phyloP scores from a whole-genome alignment of 2,888 invertebrate genomes.

The Schizotus pectinicornis region DNA sequence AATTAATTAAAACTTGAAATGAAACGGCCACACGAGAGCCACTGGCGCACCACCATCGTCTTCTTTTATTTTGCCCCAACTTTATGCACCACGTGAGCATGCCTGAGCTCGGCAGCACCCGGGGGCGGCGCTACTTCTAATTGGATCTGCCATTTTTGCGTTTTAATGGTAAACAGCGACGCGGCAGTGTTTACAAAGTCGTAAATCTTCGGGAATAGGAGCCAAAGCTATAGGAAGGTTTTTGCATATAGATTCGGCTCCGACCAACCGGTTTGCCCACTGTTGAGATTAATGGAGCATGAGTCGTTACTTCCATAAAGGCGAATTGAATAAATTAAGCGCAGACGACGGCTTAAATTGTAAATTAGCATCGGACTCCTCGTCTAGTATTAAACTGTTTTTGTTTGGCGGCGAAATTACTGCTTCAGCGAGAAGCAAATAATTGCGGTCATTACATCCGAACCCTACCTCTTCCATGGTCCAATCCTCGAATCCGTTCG shows the following conservation, averaged over 20 bases:
- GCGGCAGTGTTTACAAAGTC: constrained; percentile 7
- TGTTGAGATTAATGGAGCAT: constrained; percentile 42
- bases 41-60: constrained; percentile 1
- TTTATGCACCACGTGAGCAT: neutral
- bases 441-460: constrained; percentile 4
- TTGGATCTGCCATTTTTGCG: neutral
- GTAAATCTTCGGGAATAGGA: constrained; percentile 9
- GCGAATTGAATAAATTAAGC: constrained; percentile 28
- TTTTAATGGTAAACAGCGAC: neutral
- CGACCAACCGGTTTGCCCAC: constrained; percentile 37
- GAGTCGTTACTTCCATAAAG: constrained; percentile 35
- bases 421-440: neutral
- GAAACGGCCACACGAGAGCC: neutral
- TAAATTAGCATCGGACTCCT: constrained; percentile 30
- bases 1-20: constrained; percentile 9
- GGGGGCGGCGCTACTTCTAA: no score
- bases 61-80: constrained; percentile 5
- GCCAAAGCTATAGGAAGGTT: neutral
- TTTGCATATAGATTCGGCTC: constrained; percentile 6
- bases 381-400: constrained; percentile 18
- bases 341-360: constrained; percentile 29
- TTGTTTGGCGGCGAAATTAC: constrained; percentile 19
- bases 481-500: neutral
- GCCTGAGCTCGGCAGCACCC: no score
- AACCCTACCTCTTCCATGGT: neutral